Percentiles rank a stretch among this genome's conserved stretches.
Conservation (phyloP, 1,140 invertebrate species). For the Lasioglossum albipes region DNA sequence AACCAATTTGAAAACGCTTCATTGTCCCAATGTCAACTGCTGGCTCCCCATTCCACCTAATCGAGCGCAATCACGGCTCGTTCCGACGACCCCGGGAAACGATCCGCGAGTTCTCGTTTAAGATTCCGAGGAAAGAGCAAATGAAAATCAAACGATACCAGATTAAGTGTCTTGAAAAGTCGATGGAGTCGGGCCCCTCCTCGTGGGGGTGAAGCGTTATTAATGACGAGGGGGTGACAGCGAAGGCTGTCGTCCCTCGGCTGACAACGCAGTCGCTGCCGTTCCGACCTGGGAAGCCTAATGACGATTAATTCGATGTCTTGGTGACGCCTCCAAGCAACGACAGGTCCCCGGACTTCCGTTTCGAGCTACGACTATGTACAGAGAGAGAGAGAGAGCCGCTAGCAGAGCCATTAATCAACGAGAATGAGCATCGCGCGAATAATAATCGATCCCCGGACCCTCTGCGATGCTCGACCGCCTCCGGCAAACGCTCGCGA, state of each 20-base stretch:
- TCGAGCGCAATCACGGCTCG: constrained; percentile 11
- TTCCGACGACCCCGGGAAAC: neutral
- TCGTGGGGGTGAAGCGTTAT: constrained; percentile 56
- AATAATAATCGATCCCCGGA: constrained; percentile 58
- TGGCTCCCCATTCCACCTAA: neutral
- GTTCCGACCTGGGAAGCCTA: constrained; percentile 56
- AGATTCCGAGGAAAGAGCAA: neutral
- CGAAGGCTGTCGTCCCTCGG: constrained; percentile 10
- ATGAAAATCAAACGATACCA: constrained; percentile 29
- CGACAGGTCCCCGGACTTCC: constrained; percentile 50
- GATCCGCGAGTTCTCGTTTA: too few species aligned
- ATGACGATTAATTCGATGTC: constrained; percentile 71
- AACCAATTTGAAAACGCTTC: too few species aligned
- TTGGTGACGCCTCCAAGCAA: constrained; percentile 35
- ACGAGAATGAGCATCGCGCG: constrained; percentile 21
- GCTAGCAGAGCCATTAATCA: constrained; percentile 53
- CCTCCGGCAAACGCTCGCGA: neutral
- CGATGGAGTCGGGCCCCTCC: constrained; percentile 1
- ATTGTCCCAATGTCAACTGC: neutral
- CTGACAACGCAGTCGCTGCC: constrained; percentile 46
- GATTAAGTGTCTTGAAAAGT: constrained; percentile 22
- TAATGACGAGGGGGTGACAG: constrained; percentile 67
- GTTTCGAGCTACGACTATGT: constrained; percentile 11
- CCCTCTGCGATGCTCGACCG: neutral
- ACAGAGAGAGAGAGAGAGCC: constrained; percentile 1